Percentiles rank a stretch among this genome's conserved stretches.
Evolutionary conservation across 2,113 vertebrate species (phyloP).

Genomic region (Otocyon megalotis): DNA sequence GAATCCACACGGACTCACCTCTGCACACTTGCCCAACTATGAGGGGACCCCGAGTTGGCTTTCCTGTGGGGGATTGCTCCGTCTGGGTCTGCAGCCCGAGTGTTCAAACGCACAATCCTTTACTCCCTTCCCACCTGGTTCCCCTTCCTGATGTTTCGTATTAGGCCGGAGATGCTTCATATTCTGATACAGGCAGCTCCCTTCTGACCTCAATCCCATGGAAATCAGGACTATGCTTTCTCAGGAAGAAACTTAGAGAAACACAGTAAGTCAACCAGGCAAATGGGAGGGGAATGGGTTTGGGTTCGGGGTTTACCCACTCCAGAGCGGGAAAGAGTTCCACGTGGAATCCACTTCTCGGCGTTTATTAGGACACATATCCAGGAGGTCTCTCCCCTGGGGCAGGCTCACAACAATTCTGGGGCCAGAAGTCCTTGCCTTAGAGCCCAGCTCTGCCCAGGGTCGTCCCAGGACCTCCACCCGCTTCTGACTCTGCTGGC

Average conservation of each 20-base stretch:
- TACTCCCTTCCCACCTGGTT: not conserved
- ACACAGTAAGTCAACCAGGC: not conserved
- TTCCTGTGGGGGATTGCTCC: too few species aligned
- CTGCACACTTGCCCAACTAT: fast-evolving
- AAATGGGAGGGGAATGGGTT: too few species aligned
- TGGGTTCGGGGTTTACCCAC: not conserved
- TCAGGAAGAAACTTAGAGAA: not conserved
- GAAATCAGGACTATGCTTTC: not conserved
- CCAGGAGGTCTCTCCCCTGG: not conserved
- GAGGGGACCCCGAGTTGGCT: not conserved
- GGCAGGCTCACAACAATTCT: not conserved
- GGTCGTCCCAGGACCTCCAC: too few species aligned
- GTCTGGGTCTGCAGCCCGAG: not conserved
- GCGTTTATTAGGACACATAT: not conserved
- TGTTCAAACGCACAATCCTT: not conserved
- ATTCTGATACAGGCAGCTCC: not conserved
- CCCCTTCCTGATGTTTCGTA: not conserved
- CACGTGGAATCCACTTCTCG: not conserved
- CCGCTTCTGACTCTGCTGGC: not conserved
- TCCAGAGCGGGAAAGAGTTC: not conserved
- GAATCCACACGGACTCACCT: not conserved
- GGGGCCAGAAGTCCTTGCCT: not conserved
- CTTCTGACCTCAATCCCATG: too few species aligned
- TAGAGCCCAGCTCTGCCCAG: not conserved
- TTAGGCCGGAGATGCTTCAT: not conserved